phyloP scores from a whole-genome alignment of 1,140 invertebrate species.

The Drosophila kohkoa region DNA sequence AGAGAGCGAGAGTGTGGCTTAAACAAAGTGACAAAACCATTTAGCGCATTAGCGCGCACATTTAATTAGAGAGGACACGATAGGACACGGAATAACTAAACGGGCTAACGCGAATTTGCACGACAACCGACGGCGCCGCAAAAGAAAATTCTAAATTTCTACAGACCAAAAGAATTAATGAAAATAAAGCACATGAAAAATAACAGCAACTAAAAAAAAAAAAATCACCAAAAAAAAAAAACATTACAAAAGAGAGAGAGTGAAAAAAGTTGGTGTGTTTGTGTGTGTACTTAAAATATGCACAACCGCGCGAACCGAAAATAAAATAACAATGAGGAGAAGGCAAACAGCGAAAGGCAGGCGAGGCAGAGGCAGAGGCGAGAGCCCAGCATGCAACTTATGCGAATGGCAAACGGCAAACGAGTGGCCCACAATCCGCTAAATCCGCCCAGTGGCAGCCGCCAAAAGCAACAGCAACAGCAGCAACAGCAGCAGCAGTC shows the following conservation, averaged over 20 bases:
- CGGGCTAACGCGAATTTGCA: conserved; percentile 26
- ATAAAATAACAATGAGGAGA: conserved; percentile 41
- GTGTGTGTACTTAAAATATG: conserved; percentile 48
- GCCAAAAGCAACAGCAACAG: conserved; percentile 2
- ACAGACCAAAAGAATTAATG: conserved; percentile 2
- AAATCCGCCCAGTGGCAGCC: conserved; percentile 31
- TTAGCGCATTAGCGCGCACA: conserved; percentile 55
- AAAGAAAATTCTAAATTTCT: conserved; percentile 10
- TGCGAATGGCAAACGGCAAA: conserved; percentile 70
- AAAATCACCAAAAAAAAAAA: conserved; percentile 2
- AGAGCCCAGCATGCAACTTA: conserved; percentile 68
- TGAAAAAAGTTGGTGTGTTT: conserved; percentile 12
- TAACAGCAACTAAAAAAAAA: conserved; percentile 6
- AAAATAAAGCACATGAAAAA: conserved; percentile 3
- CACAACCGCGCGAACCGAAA: conserved; percentile 61
- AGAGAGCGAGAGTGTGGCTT: conserved; percentile 18
- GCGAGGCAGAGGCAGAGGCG: conserved; percentile 7
- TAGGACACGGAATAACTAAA: conserved; percentile 16
- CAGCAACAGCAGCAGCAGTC: neutral
- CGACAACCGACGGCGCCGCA: conserved; percentile 8
- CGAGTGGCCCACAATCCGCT: conserved; percentile 39
- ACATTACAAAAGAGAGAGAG: neutral
- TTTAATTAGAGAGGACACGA: conserved; percentile 43
- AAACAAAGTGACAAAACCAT: conserved; percentile 28
- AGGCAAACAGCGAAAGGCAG: conserved; percentile 1